A percentile compares a stretch with the other conserved stretches of the same genome.
phyloP scores from a whole-genome alignment of 2,888 invertebrate genomes.

The Phalera bucephala region DNA sequence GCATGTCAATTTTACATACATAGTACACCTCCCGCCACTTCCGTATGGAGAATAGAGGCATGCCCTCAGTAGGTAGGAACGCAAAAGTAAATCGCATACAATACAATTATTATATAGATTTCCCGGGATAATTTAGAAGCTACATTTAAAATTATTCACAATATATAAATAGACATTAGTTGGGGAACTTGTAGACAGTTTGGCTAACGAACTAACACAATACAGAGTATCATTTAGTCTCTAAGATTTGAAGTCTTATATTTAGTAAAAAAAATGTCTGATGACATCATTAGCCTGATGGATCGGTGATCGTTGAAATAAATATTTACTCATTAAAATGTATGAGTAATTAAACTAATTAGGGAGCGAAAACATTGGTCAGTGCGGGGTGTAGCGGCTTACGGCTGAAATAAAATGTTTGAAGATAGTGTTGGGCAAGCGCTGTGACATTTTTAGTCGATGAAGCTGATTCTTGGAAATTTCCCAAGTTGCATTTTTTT shows the following conservation, averaged over 20 bases:
- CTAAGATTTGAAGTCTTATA: not conserved
- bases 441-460: too few species aligned
- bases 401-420: conserved; percentile 26
- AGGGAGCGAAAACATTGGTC: conserved; percentile 14
- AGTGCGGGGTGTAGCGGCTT: conserved; percentile 6
- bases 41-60: too few species aligned
- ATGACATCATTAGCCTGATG: not conserved
- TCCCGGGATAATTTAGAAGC: not conserved
- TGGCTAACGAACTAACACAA: not conserved
- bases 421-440: conserved; percentile 16
- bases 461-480: too few species aligned
- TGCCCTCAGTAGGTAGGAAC: too few species aligned
- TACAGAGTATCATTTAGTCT: too few species aligned
- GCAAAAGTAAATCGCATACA: too few species aligned
- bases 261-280: too few species aligned
- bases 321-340: conserved; percentile 4
- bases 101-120: too few species aligned
- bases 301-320: not conserved
- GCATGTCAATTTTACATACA: too few species aligned
- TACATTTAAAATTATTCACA: not conserved
- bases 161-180: not conserved
- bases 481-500: too few species aligned
- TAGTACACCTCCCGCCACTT: too few species aligned
- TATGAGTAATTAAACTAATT: conserved; percentile 27
- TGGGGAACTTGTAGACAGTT: not conserved